Conservation (phyloP, 2,113 vertebrate species). For the Glareola pratincola region DNA sequence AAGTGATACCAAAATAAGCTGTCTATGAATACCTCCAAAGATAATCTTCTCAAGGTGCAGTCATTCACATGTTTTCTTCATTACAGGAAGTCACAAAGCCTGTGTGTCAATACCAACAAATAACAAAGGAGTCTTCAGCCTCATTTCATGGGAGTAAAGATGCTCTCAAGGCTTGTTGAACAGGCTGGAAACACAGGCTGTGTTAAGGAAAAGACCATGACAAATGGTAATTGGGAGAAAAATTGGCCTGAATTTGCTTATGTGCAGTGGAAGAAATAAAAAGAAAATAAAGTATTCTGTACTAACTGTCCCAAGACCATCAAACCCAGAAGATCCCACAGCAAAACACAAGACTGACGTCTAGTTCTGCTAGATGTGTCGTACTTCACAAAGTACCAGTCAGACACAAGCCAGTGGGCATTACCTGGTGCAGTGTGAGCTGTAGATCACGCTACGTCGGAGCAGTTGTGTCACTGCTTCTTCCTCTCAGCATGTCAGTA, state of each 20-base stretch:
- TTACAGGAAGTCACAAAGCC: background rate
- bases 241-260: background rate
- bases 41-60: background rate
- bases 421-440: background rate
- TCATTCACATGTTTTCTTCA: background rate
- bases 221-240: background rate
- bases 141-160: background rate
- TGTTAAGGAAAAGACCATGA: background rate
- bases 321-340: background rate
- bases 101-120: background rate
- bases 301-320: background rate
- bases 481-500: background rate
- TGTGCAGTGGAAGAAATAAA: background rate
- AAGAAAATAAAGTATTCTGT: background rate
- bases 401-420: background rate
- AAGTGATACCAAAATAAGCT: background rate
- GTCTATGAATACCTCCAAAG: background rate
- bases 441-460: accelerated
- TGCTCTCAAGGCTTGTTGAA: background rate
- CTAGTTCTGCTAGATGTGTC: background rate
- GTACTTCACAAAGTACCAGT: background rate
- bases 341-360: background rate
- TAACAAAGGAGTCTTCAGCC: background rate
- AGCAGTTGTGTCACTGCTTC: background rate
- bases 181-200: background rate